Evolutionary conservation across 1,140 invertebrate species (phyloP).

Genomic region (Temnothorax longispinosus): DNA sequence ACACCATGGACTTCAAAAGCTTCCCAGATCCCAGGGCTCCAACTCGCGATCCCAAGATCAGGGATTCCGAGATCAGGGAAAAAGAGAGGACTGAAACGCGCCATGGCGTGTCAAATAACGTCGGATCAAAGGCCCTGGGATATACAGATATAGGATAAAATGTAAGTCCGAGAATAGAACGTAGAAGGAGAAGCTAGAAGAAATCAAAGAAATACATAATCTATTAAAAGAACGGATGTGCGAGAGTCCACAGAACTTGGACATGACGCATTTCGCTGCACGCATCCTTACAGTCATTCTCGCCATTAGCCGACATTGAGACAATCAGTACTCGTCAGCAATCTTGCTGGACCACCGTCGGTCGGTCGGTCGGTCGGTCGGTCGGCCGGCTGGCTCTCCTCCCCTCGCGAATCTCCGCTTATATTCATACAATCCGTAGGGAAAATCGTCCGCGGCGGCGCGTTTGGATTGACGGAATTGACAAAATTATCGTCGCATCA

Average conservation of each 20-base stretch:
- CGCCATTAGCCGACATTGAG: conserved; percentile 53
- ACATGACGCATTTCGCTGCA: conserved; percentile 3
- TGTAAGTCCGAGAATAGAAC: not conserved
- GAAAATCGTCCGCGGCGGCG: conserved; percentile 35
- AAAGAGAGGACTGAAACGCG: not conserved
- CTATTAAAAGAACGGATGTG: conserved; percentile 18
- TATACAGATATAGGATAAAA: not conserved
- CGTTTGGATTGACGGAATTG: conserved; percentile 63
- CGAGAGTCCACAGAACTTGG: not conserved
- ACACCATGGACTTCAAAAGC: not conserved
- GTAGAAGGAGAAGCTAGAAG: not conserved
- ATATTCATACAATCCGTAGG: conserved; percentile 16
- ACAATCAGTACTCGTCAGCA: conserved; percentile 53
- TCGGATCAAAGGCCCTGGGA: not conserved
- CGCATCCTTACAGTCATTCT: conserved; percentile 33
- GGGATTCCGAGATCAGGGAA: not conserved
- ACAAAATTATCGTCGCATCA: conserved; percentile 68
- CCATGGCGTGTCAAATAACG: not conserved
- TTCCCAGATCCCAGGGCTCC: not conserved
- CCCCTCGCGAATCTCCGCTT: conserved; percentile 33
- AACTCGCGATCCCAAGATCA: not conserved
- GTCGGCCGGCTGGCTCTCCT: not conserved
- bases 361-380: not conserved
- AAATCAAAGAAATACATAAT: not conserved
- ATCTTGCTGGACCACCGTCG: conserved; percentile 28